Evolutionary conservation across 2,888 invertebrate species (phyloP), one percentile per base, ranked within the genome.

Genomic region (Macroteleia sp.): DNA sequence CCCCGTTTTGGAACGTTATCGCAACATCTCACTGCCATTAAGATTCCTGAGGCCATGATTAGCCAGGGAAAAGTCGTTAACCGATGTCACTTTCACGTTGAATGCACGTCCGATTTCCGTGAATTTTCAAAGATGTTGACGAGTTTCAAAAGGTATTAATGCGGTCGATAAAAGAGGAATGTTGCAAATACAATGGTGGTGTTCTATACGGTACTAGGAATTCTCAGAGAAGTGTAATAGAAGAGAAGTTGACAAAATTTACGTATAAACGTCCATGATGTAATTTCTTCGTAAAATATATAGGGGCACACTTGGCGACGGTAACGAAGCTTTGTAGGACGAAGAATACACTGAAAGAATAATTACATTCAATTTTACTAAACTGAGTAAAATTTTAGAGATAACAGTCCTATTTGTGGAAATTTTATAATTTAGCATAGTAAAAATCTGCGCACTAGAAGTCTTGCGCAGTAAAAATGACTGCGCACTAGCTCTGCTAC

Each of bases 1-100:
- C 46, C 56, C 73, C 69, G 69, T 73, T 77, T 73, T 50, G 73
- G 73, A 77, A 73, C 67, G 52, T 61, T 71, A 77, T 77, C 77
- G 61, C 54, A 39, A 44, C 56, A 77, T 77, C 77, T 52, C 69
- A 16, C 41, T 46, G 59, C 59, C 39, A 70, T 77, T 69, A 57
- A 67, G 59, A 61, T 66, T 77, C 75, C 16, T 22, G 56, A 34
- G 19, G 42, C 56, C 61, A 61, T 46, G 48, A 39, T 73, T 48
- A 32, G 20, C 32, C 20, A 2, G 3, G 19, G 52, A n/a, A 62
- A 71, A 71, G 14, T 61, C 41, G 54, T 22, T 56, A 22, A 30
- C 17, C 20, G 17, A 62, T 22, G 56, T 56, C 41, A 46, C 20
- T 57, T 41, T 19, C 17, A 34, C 56, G 62, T 14, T 14, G 6